Conservation (phyloP, 2,797 vertebrate genomes). For the Lacerta bilineata region DNA sequence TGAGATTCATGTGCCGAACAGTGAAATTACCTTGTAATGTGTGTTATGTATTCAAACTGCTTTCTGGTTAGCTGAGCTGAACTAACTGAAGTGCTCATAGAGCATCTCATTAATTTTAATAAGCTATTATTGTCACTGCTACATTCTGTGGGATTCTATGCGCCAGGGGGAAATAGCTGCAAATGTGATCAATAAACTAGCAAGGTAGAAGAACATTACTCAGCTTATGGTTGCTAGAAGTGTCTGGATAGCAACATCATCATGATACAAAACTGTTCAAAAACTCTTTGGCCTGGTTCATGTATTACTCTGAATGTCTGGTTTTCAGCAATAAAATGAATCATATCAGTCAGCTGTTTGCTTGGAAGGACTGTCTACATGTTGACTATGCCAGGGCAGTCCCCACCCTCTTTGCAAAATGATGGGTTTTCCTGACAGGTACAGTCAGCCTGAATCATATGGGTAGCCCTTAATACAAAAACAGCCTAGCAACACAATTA, state of each 20-base stretch:
- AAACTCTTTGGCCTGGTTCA: background rate
- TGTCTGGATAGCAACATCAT: background rate
- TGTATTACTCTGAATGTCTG: background rate
- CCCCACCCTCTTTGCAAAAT: background rate
- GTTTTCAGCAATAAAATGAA: conserved; percentile 4
- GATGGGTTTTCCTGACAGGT: background rate
- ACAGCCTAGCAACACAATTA: background rate
- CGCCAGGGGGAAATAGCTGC: conserved; percentile 41
- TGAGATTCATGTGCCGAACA: conserved; percentile 38
- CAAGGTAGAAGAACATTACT: background rate
- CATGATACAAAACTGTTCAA: background rate
- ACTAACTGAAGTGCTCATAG: conserved; percentile 36
- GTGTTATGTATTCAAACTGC: conserved; percentile 32
- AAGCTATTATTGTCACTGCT: conserved; percentile 44
- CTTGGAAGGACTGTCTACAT: background rate
- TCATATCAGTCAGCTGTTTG: background rate
- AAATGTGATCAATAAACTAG: conserved; percentile 49
- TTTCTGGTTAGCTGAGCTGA: conserved; percentile 53
- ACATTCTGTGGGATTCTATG: background rate
- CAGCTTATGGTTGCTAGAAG: background rate
- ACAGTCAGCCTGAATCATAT: background rate
- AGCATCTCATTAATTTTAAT: conserved; percentile 69
- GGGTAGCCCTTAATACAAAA: background rate
- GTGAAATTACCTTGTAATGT: conserved; percentile 29
- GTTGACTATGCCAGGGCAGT: background rate